phyloP scores from a whole-genome alignment of 2,888 invertebrate genomes.

The Ennomos erosarius region DNA sequence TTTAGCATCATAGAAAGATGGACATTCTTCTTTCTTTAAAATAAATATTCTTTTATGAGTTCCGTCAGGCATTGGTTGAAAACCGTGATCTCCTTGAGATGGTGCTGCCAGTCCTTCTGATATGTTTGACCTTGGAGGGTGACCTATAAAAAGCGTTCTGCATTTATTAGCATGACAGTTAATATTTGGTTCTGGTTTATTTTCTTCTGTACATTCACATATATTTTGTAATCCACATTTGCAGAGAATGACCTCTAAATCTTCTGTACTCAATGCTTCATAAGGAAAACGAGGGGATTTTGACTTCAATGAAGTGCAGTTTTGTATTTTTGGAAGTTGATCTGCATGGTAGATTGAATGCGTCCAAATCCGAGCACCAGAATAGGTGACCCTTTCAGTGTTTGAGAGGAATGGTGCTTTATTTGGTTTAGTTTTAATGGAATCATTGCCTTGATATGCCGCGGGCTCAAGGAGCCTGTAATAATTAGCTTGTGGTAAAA shows the following conservation, averaged over 20 bases:
- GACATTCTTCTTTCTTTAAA: constrained; percentile 43
- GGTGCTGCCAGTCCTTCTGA: constrained; percentile 53
- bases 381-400: constrained; percentile 50
- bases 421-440: constrained; percentile 40
- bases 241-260: constrained; percentile 64
- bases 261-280: constrained; percentile 60
- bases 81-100: constrained; percentile 54
- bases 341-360: constrained; percentile 57
- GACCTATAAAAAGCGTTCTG: constrained; percentile 62
- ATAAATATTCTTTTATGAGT: constrained; percentile 44
- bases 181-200: constrained; percentile 41
- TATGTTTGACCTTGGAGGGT: constrained; percentile 44
- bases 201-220: constrained; percentile 61
- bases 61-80: constrained; percentile 46
- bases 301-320: constrained; percentile 61
- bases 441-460: constrained; percentile 56
- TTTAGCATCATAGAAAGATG: constrained; percentile 63
- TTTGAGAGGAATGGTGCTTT: constrained; percentile 65
- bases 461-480: constrained; percentile 65
- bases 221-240: constrained; percentile 58
- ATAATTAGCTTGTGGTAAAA: constrained; percentile 51
- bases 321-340: constrained; percentile 53
- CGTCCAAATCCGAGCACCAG: constrained; percentile 57
- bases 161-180: constrained; percentile 60
- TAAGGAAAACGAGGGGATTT: constrained; percentile 69